phyloP scores from a whole-genome alignment of 2,888 invertebrate genomes.

The Leucania comma region DNA sequence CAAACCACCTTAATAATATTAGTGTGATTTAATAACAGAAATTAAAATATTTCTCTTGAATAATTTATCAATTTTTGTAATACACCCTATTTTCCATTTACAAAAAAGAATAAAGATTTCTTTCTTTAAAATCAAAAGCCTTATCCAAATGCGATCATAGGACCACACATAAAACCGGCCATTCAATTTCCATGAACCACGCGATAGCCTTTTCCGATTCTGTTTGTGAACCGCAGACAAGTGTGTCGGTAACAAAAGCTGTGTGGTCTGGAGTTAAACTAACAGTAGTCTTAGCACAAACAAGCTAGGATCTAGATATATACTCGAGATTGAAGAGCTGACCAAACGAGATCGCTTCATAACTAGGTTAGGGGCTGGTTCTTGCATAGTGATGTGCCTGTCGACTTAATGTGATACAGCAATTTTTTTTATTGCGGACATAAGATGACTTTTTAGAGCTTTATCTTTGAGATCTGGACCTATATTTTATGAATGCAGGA shows the following conservation, averaged over 20 bases:
- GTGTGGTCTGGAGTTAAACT: slow-evolving; percentile 16
- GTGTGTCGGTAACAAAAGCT: slow-evolving; percentile 28
- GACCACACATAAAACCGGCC: background rate
- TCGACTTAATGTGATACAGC: background rate
- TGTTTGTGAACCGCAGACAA: slow-evolving; percentile 17
- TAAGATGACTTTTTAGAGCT: too few relatives aligned
- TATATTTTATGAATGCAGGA: too few relatives aligned
- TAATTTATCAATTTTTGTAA: too few relatives aligned
- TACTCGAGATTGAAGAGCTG: slow-evolving; percentile 62
- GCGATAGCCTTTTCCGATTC: slow-evolving; percentile 13
- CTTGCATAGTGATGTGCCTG: slow-evolving; percentile 54
- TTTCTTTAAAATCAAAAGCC: background rate
- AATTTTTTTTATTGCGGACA: background rate
- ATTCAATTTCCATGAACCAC: slow-evolving; percentile 28
- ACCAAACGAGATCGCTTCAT: slow-evolving; percentile 64
- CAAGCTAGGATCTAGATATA: slow-evolving; percentile 60
- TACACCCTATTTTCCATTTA: background rate
- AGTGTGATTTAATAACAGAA: too few relatives aligned
- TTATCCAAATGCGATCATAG: background rate
- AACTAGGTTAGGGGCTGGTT: slow-evolving; percentile 67
- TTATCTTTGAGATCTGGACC: too few relatives aligned
- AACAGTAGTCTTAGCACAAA: slow-evolving; percentile 42
- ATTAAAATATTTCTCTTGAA: too few relatives aligned
- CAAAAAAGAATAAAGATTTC: background rate
- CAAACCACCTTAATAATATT: too few relatives aligned